Base-by-base conservation (phyloP, 2,113 vertebrate species). In the Forbesichthys papilliferus region DNA sequence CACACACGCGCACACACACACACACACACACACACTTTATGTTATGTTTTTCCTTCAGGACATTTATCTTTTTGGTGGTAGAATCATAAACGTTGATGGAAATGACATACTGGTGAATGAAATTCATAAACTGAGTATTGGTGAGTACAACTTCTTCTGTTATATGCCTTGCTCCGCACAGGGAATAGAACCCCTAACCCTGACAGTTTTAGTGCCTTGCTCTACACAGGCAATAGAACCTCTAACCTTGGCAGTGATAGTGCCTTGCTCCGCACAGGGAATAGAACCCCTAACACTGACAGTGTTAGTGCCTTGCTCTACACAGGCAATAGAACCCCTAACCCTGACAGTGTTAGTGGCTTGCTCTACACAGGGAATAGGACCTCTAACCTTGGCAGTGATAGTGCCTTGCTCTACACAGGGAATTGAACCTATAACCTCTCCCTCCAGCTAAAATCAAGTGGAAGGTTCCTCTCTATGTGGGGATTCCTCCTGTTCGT, bases 401-500 rank as follows among this genome's bases (percentile, higher is more conserved):
- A 7, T 42, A 42, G 36, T 42, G 36, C 36, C 36, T 42, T 42
- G 4, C 36, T 42, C 36, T 6, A 42, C 36, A 42, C 36, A 42
- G 36, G 36, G 36, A 42, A 12, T 34, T 11, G 10, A 12, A 11
- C 27, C 33, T 11, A 12, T 27, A 33, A 27, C 56, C 46, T 84
- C 16, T 75, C 34, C 64, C 66, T 82, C 53, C 79, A 94, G 91
- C 87, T 53, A 93, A 93, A 67, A 91, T 88, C 69, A 95, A 95
- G 81, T 93, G 92, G 90, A 95, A 95, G 76, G 85, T 93, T 14
- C 89, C 90, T 16, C 85, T 95, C 66, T 93, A 94, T 33, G 71
- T 91, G 1, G 91, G 92, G 33, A 91, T 94, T 49, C 92, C 92
- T 48, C 92, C 92, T 0, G 65, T 68, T n/a, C 87, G 84, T 68